Evolutionary conservation across 2,113 vertebrate species (phyloP).

Genomic region (Hemichromis elongatus): DNA sequence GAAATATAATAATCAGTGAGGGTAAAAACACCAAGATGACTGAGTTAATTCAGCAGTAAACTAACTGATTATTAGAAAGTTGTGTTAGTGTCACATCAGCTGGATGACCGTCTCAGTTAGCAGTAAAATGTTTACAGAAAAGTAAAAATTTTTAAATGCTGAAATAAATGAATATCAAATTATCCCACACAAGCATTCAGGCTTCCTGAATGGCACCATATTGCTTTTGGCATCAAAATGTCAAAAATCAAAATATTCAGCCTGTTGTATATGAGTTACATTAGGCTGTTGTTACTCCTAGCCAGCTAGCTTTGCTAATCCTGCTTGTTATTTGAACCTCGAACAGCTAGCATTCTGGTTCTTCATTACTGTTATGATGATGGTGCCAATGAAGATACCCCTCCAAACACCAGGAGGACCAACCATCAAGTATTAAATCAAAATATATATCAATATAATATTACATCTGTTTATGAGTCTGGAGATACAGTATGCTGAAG

Average conservation of each 20-base stretch:
- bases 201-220: too few relatives aligned
- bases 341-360: not conserved
- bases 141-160: not conserved
- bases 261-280: not conserved
- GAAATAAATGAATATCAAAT: not conserved
- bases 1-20: not conserved
- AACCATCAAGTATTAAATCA: not conserved
- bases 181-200: not conserved
- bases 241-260: not conserved
- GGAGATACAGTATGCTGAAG: not conserved
- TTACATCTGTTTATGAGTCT: not conserved
- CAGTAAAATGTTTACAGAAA: not conserved
- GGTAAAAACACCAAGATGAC: not conserved
- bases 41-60: not conserved
- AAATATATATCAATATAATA: not conserved
- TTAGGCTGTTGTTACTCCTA: not conserved
- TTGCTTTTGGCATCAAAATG: not conserved
- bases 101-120: too few relatives aligned
- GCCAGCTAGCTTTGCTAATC: not conserved
- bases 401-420: not conserved
- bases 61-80: not conserved
- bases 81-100: not conserved
- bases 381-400: not conserved
- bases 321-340: not conserved
- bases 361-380: not conserved